Evolutionary conservation across 2,113 vertebrate species (phyloP), one percentile per base, ranked within the genome.

Genomic region (Pipa parva): DNA sequence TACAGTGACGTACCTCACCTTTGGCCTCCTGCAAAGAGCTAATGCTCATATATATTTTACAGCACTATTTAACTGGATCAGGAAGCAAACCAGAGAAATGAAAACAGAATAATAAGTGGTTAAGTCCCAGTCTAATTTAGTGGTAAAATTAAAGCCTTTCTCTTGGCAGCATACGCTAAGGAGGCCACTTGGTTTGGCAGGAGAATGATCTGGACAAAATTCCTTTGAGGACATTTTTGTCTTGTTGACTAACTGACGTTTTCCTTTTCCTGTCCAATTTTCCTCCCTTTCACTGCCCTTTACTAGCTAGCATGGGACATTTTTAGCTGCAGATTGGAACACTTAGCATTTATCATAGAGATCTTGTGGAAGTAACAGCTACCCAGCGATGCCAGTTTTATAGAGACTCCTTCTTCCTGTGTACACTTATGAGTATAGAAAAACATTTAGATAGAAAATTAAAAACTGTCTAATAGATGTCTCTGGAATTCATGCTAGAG

Each of bases 181-280:
- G 66, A 54, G 66, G 57, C 66, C 58, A 70, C 58, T 22, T 21
- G 29, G 13, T 61, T 61, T 69, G 65, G 65, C 57, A 50, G 18
- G 33, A 60, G n/a, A 37, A 24, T 4, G 57, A 31, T 25, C 31
- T 70, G 66, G 66, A 70, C 37, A 52, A 18, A 45, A 61, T 70
- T 70, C 58, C 66, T 54, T 58, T 70, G 24, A 54, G 36, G 46
- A 70, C 49, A 70, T 54, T 60, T 69, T 70, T 70, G 57, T 60
- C 29, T 54, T 60, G 48, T 54, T 61, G 33, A 61, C 54, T 60
- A 45, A 54, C 33, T 28, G 24, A 45, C 46, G 51, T 21, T 67
- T 59, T 59, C 29, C 42, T 37, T 59, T 67, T 67, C 64, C 55
- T 54, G 46, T 36, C 57, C 66, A 60, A 15, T 51, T 61, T 52